Base-by-base conservation (phyloP, 2,888 invertebrate genomes). In the Tetropium fuscum region DNA sequence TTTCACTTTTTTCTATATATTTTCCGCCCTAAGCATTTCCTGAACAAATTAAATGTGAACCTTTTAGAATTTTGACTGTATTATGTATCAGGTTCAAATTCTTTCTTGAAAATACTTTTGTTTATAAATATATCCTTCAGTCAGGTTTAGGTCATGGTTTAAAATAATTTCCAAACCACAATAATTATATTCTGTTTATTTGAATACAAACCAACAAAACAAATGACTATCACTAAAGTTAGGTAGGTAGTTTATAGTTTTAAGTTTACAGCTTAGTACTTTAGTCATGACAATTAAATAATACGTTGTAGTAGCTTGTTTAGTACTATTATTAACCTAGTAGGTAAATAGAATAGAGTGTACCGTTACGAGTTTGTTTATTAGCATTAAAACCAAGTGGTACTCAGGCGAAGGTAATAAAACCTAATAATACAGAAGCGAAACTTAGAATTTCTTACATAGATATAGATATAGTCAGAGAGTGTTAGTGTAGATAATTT, bases 301-400 rank as follows among this genome's bases (percentile, higher is more conserved):
- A n/a, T n/a, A 27, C 10, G 13, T 6, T 15, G 44, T 44, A 44
- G 27, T 27, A 16, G 15, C 43, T 13, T 43, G n/a, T n/a, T n/a
- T 22, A 43, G n/a, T 1, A 19, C 15, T 13, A 43, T n/a, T 8
- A 25, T 25, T 25, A 43, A 43, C 25, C 8, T 43, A 43, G 43
- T 15, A n/a, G n/a, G n/a, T n/a, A 22, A 13, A 27, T 44, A 22
- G 13, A 22, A 22, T 25, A 44, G 44, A 13, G 18, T 27, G 6
- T 44, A 27, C 44, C n/a, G 44, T 44, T 44, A 44, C 27, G 18
- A 27, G 3, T 43, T 43, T 25, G 43, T 43, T 2, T 40, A 41
- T 27, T 44, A 27, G 27, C 27, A 25, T 44, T 10, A 10, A 27
- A 4, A 27, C n/a, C 16, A 27, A 43, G 22, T 11, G 41, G 41